Percentiles rank a stretch among this genome's conserved stretches.
These are phyloP conservation scores for Rotaria magnacalcarata DNA, from an alignment of 2,888 invertebrate genomes.

Conservation along the genomic window DNA sequence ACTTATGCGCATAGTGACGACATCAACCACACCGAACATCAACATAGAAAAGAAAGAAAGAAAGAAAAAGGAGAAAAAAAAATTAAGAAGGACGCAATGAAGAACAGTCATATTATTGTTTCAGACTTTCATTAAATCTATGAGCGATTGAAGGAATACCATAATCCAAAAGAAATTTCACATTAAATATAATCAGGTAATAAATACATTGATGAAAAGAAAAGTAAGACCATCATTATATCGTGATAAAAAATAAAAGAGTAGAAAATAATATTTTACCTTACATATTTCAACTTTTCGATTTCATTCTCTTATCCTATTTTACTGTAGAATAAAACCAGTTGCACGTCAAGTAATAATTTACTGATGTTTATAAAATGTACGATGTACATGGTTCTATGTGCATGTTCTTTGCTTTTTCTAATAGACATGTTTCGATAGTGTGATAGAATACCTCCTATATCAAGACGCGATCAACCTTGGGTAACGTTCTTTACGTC, in stretches of 20 bases:
- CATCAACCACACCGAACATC: neutral
- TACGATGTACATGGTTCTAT: neutral
- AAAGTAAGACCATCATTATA: too few relatives aligned
- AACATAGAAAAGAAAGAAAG: neutral
- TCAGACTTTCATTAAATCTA: neutral
- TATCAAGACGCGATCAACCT: too few relatives aligned
- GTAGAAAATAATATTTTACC: too few relatives aligned
- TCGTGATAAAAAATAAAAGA: too few relatives aligned
- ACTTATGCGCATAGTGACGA: neutral
- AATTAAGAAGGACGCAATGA: neutral
- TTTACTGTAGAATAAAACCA: neutral
- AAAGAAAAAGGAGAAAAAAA: neutral
- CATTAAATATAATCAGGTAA: neutral
- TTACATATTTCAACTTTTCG: neutral
- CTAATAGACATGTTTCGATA: neutral
- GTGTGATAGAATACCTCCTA: neutral
- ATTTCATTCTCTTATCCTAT: neutral
- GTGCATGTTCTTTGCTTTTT: neutral
- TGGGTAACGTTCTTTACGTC: too few relatives aligned
- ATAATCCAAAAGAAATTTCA: neutral
- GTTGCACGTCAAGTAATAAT: neutral
- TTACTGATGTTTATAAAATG: neutral
- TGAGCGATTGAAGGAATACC: neutral
- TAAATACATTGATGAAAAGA: neutral
- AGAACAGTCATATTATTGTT: neutral